Conservation (phyloP, 2,888 invertebrate species). For the Drosophila gaucha region DNA sequence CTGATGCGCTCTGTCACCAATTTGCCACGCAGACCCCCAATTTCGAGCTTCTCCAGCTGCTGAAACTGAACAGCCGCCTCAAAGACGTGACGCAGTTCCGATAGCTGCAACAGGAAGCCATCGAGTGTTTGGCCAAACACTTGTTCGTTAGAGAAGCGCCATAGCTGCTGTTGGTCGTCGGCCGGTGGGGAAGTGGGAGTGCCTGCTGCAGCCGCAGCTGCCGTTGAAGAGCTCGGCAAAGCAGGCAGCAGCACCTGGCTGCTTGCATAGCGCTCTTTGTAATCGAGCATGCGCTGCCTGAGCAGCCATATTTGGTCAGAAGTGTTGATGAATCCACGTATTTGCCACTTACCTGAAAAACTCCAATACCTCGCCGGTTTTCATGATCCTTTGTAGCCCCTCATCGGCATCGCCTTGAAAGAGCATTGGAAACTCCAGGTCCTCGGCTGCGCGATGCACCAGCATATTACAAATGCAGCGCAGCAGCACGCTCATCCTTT, state of each 20-base stretch:
- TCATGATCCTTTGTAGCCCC: conserved; percentile 87
- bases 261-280: conserved; percentile 77
- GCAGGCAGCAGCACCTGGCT: conserved; percentile 71
- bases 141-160: conserved; percentile 91
- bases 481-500: conserved; percentile 89
- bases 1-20: conserved; percentile 78
- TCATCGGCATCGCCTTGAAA: conserved; percentile 94
- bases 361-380: conserved; percentile 86
- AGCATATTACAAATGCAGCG: conserved; percentile 93
- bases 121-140: conserved; percentile 89
- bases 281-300: conserved; percentile 78
- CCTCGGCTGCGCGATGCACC: conserved; percentile 90
- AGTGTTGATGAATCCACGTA: background rate
- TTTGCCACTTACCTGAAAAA: conserved; percentile 86
- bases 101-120: conserved; percentile 88
- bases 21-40: conserved; percentile 86
- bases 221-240: conserved; percentile 40
- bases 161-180: conserved; percentile 86
- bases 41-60: conserved; percentile 94
- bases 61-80: conserved; percentile 92
- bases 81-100: conserved; percentile 89
- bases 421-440: conserved; percentile 91
- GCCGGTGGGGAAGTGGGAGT: conserved; percentile 83
- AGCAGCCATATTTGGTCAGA: conserved; percentile 8
- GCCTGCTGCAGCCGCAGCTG: conserved; percentile 9